These are phyloP conservation scores for Diplosoma virens DNA, from an alignment of 23 tunicate genomes.

Conservation along the genomic window DNA sequence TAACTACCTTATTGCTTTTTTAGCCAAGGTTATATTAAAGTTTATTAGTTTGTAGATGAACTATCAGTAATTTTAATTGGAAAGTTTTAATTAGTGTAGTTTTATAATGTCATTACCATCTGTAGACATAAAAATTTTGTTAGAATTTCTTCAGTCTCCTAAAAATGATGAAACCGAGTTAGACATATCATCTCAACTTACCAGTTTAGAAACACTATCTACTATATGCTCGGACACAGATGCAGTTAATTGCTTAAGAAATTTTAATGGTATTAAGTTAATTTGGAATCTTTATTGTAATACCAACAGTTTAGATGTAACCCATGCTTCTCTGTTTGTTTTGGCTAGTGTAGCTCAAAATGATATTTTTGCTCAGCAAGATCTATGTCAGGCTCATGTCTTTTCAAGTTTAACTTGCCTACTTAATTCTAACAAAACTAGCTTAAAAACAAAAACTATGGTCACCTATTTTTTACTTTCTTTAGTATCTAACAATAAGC, in stretches of 20 bases:
- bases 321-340: slow-evolving; percentile 15
- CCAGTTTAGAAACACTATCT: slow-evolving; percentile 18
- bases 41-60: too few species aligned
- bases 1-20: too few species aligned
- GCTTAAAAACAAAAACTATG: slow-evolving; percentile 2
- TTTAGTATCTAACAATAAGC: slow-evolving; percentile 28
- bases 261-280: neutral
- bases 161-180: neutral
- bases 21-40: too few species aligned
- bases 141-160: neutral
- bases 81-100: too few species aligned
- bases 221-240: slow-evolving; percentile 11
- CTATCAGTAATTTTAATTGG: too few species aligned
- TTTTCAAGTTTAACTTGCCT: slow-evolving; percentile 9
- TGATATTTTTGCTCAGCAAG: slow-evolving; percentile 33
- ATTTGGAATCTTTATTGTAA: slow-evolving; percentile 27
- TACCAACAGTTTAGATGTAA: neutral
- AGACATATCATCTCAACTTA: neutral
- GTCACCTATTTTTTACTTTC: slow-evolving; percentile 24
- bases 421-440: neutral
- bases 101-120: slow-evolving; percentile 4
- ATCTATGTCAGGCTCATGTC: slow-evolving; percentile 10
- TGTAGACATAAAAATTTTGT: slow-evolving; percentile 6
- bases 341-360: slow-evolving; percentile 6
- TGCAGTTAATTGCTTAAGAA: neutral